Percentiles rank a stretch among this genome's conserved stretches.
Evolutionary conservation across 2,797 vertebrate species (phyloP).

Genomic region (Rhinoraja longicauda): DNA sequence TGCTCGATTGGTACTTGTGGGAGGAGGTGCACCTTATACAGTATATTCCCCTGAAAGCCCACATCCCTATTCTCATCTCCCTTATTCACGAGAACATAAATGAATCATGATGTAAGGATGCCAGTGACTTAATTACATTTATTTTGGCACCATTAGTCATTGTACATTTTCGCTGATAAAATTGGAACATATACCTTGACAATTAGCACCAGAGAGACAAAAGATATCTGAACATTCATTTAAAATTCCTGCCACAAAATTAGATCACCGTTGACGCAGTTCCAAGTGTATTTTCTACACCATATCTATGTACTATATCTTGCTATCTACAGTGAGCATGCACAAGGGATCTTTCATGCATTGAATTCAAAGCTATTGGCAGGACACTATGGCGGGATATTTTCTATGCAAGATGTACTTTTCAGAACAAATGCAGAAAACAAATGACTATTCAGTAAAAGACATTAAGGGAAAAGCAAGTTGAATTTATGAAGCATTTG

Average conservation of each 20-base stretch:
- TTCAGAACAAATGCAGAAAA: background rate
- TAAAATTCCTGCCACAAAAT: background rate
- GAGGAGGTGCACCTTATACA: background rate
- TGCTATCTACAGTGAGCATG: background rate
- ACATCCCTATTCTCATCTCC: background rate
- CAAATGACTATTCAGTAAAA: background rate
- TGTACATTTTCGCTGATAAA: background rate
- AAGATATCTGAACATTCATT: background rate
- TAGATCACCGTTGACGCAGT: background rate
- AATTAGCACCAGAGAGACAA: too few relatives aligned
- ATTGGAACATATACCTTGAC: background rate
- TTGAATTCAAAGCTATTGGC: background rate
- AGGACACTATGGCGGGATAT: background rate
- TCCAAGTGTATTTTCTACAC: background rate
- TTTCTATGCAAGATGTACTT: background rate
- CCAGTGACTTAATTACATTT: background rate
- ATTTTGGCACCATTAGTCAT: background rate
- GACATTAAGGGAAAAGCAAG: background rate
- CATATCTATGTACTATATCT: background rate
- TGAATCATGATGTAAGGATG: background rate
- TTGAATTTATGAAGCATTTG: background rate
- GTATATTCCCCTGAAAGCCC: background rate
- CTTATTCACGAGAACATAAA: background rate
- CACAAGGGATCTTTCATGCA: background rate
- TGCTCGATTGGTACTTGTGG: background rate